Conservation (phyloP, 2,888 invertebrate genomes). For the Leistus spinibarbis region DNA sequence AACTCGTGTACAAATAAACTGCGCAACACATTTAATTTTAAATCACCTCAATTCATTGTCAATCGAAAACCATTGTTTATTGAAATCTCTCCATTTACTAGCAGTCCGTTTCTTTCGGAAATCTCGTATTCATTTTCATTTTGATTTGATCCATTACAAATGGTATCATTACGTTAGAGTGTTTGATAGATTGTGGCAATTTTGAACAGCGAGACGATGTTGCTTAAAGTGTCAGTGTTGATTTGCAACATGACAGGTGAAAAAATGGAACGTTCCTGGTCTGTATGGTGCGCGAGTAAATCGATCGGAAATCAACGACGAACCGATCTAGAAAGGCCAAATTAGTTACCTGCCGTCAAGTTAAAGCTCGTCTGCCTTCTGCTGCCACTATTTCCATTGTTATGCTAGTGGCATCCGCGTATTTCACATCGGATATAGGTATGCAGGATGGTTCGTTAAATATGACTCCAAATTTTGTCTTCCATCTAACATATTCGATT, state of each 20-base stretch:
- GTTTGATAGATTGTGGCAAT: conserved; percentile 10
- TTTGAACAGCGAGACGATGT: conserved; percentile 2
- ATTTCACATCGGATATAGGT: not conserved
- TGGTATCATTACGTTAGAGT: conserved; percentile 17
- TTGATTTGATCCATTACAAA: conserved; percentile 5
- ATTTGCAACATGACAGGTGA: not conserved
- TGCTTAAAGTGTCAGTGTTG: not conserved
- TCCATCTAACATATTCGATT: no score
- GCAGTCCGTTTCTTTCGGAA: not conserved
- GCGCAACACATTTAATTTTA: not conserved
- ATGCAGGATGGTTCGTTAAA: not conserved
- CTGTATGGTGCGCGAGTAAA: conserved; percentile 20
- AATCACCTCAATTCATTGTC: not conserved
- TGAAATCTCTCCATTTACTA: not conserved
- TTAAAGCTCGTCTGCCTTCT: not conserved
- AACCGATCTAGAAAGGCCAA: conserved; percentile 29
- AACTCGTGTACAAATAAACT: no score
- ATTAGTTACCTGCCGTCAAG: conserved; percentile 29
- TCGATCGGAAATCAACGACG: conserved; percentile 37
- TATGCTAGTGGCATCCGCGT: not conserved
- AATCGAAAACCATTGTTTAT: not conserved
- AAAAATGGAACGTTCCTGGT: not conserved
- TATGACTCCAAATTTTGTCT: not conserved
- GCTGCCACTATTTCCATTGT: not conserved
- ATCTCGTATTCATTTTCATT: not conserved